Percentiles rank a stretch among this genome's conserved stretches.
phyloP scores from a whole-genome alignment of 2,888 invertebrate species.

The Melolontha melolontha region DNA sequence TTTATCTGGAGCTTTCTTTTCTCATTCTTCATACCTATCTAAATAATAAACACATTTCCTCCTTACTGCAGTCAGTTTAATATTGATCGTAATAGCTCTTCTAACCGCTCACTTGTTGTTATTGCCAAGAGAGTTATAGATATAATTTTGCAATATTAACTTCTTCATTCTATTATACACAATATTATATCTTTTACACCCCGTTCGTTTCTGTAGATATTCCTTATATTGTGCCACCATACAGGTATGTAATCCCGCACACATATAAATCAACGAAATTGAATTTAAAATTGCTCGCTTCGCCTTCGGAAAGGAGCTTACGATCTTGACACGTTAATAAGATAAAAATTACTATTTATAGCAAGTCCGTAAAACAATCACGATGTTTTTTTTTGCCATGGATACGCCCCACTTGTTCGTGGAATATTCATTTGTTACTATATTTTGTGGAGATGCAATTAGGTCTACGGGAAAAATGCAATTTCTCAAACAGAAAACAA shows the following conservation, averaged over 20 bases:
- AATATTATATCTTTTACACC: neutral
- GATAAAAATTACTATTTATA: conserved; percentile 25
- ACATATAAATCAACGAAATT: conserved; percentile 28
- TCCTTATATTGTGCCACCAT: neutral
- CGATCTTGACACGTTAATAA: conserved; percentile 24
- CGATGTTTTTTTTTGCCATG: neutral
- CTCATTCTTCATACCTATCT: too few relatives aligned
- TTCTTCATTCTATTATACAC: too few relatives aligned
- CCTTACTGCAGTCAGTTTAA: too few relatives aligned
- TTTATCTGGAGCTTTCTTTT: too few relatives aligned
- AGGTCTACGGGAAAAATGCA: neutral
- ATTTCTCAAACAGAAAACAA: too few relatives aligned
- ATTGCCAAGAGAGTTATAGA: too few relatives aligned
- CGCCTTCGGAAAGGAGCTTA: conserved; percentile 13
- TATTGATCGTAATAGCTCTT: too few relatives aligned
- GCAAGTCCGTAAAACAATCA: conserved; percentile 18
- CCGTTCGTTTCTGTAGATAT: neutral
- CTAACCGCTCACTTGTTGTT: too few relatives aligned
- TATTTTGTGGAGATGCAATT: neutral
- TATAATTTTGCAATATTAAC: too few relatives aligned
- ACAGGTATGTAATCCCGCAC: neutral
- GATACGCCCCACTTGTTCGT: conserved; percentile 1
- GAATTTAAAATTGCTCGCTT: conserved; percentile 21
- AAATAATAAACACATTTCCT: too few relatives aligned
- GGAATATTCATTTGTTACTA: conserved; percentile 7